Evolutionary conservation across 1,140 invertebrate species (phyloP), one percentile per base, ranked within the genome.

Genomic region (Dolichoris vasculosae): DNA sequence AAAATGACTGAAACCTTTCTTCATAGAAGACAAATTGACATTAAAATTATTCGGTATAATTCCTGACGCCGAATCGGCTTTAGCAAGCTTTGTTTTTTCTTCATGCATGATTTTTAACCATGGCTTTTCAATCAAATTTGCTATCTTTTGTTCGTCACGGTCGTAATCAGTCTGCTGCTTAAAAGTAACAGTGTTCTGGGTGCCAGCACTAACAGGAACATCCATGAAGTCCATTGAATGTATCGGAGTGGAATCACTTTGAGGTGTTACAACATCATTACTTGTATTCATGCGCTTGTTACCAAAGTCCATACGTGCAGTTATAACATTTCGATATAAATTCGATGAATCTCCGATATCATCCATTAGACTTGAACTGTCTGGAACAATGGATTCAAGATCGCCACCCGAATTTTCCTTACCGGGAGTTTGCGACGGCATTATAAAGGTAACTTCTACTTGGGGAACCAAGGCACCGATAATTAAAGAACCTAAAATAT

Each of bases 401-500:
- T 97, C 96, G 77, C 96, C 95, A 82, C 95, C 95, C 69, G 96
- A 97, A 86, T 96, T 97, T 94, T 97, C 96, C 91, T 97, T 96
- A 32, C 96, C 96, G 79, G 96, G 95, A 89, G 95, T 96, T 89
- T 95, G 95, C 48, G 96, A 96, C 82, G 97, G 96, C 95, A 98
- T 97, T 71, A 98, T 96, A 86, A 98, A 95, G 0, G 97, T 98
- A 63, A 98, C 93, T 93, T 98, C 97, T 13, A 98, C 94, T 91
- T 98, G 97, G 26, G 97, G 96, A 82, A 98, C 94, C 71, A 97
- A 93, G 51, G 96, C 94, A 15, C 96, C 97, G 38, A 97, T 92
- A 43, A 96, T 95, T 81, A 97, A 91, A 13, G 96, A 96, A 87
- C 96, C 85, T 86, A 17, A 51, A 84, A 69, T 26, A 59, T 46